Evolutionary conservation across 2,888 invertebrate genomes (phyloP), one percentile per base, ranked within the genome.

Genomic region (Thumatha senex): DNA sequence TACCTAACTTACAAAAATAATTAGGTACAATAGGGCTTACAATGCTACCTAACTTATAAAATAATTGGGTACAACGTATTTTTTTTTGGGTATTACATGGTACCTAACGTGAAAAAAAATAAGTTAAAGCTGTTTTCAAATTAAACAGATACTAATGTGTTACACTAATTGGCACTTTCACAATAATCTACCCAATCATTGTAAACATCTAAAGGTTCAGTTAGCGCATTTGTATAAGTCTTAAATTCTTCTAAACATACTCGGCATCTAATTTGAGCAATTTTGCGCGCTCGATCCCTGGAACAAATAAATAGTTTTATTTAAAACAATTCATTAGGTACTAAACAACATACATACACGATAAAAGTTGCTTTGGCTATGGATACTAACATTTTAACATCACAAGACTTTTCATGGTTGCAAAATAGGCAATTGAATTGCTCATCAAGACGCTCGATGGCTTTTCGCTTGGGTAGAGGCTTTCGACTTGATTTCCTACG

Each of bases 101-200:
- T n/a, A n/a, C n/a, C n/a, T n/a, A n/a, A n/a, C n/a, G n/a, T n/a
- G n/a, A n/a, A n/a, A n/a, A n/a, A n/a, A n/a, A n/a, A n/a, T n/a
- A n/a, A n/a, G n/a, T n/a, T n/a, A n/a, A n/a, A n/a, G n/a, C n/a
- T n/a, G n/a, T n/a, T n/a, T n/a, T n/a, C n/a, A n/a, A n/a, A n/a
- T n/a, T n/a, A n/a, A n/a, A n/a, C n/a, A n/a, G n/a, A n/a, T n/a
- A n/a, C n/a, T n/a, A n/a, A n/a, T n/a, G 34, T 13, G 13, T 1
- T n/a, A 12, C 63, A 63, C 71, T 87, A 89, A 70, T 84, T 99
- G 49, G 98, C 99, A 71, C 93, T 94, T 93, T 99, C 99, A 90
- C 99, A 99, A 0, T 99, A 99, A 92, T 99, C 99, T 56, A 99
- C 98, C 99, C 99, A 99, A 83, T 99, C 99, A 87, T 99, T 98